Evolutionary conservation across 2,113 vertebrate species (phyloP).

Genomic region (Steatornis caripensis): DNA sequence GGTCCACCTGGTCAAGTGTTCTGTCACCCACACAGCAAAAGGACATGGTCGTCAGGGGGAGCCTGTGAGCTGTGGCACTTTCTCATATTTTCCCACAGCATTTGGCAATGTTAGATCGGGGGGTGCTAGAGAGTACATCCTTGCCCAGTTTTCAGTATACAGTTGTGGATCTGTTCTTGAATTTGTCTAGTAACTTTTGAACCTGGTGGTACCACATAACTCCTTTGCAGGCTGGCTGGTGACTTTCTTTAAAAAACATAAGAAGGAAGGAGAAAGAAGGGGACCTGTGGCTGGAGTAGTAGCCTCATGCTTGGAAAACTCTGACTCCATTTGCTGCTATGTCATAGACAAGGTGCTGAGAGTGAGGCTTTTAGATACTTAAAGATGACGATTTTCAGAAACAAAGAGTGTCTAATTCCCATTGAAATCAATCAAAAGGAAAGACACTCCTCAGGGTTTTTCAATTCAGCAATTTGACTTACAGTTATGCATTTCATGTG

Average conservation of each 20-base stretch:
- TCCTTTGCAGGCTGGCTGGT: not conserved
- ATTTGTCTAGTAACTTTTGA: not conserved
- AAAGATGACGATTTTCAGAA: not conserved
- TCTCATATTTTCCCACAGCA: not conserved
- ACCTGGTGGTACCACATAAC: not conserved
- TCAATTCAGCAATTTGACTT: not conserved
- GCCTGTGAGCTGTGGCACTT: not conserved
- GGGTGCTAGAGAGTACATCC: not conserved
- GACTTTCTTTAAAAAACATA: not conserved
- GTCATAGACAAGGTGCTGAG: not conserved
- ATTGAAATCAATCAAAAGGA: constrained; percentile 17
- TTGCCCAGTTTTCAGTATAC: not conserved
- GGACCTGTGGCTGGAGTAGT: not conserved
- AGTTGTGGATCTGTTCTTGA: not conserved
- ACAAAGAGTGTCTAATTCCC: constrained; percentile 34
- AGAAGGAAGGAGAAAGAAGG: not conserved
- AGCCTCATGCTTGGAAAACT: not conserved
- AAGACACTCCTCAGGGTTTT: not conserved
- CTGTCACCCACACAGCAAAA: not conserved
- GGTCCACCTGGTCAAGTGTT: not conserved
- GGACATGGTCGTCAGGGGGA: not conserved
- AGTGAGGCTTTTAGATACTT: not conserved
- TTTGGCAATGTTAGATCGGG: not conserved
- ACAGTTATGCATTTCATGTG: not conserved
- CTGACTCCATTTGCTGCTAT: not conserved